Evolutionary conservation across 2,797 vertebrate species (phyloP), one percentile per base, ranked within the genome.

Genomic region (Heteromormyrus szaboi): DNA sequence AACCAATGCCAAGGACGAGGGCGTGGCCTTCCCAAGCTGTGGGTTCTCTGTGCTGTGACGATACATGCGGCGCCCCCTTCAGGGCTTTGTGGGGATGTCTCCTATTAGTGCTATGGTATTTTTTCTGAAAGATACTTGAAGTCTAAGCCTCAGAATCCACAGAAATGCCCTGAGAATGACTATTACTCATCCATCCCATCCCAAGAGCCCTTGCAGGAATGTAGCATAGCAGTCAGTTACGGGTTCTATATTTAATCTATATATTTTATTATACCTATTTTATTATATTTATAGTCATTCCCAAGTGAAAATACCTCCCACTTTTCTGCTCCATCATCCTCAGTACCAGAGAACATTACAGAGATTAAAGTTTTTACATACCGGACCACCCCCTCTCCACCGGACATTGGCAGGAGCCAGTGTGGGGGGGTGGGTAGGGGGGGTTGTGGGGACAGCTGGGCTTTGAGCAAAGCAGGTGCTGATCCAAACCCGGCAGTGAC

Each of bases 381-480:
- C 29, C 25, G 6, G 81, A 56, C 25, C 2, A 4, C 0, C 22
- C 33, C 41, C 6, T 62, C 41, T 14, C 25, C 37, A 17, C 19
- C 37, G 22, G 88, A 54, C 76, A 29, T 5, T n/a, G 19, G 44
- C 22, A 4, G 22, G 56, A 85, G 12, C 11, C 48, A 50, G 37
- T 7, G 48, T 19, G 41, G 19, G 11, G 22, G 48, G 81, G 5
- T 1, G 9, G 44, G 56, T 37, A 14, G 7, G 22, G 53, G 33
- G 9, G 22, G 25, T 3, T 19, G 53, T 54, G 83, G n/a, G 62
- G 84, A 87, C 85, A 89, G 85, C 85, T 89, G 85, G 65, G 19
- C 12, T 86, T 86, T 17, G 4, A 62, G 53, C 79, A 59, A 72
- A 87, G 65, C 89, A 89, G 89, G 89, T 89, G 89, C 48, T n/a